Evolutionary conservation across 2,797 vertebrate species (phyloP).

Genomic region (Myoxocephalus aenaeus): DNA sequence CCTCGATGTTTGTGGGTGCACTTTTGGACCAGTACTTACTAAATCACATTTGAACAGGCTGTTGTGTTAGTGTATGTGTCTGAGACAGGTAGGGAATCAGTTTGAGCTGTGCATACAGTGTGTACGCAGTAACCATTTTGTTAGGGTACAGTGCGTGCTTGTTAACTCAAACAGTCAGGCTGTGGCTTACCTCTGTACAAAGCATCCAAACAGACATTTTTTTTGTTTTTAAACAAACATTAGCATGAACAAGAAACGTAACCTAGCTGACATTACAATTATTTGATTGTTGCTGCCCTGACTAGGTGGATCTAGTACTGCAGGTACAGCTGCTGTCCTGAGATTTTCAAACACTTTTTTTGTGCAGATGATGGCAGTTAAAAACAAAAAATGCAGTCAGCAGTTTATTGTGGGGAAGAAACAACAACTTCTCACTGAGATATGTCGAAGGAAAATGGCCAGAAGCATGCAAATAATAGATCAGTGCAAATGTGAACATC

Average conservation of each 20-base stretch:
- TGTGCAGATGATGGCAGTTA: conserved; percentile 18
- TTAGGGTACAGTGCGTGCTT: not conserved
- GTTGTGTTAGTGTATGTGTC: conserved; percentile 25
- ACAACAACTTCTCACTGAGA: conserved; percentile 35
- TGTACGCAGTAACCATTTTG: not conserved
- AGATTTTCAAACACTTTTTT: conserved; percentile 17
- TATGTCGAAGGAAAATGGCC: conserved; percentile 13
- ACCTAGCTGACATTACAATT: conserved; percentile 4
- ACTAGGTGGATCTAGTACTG: conserved; percentile 8
- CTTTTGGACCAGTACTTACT: conserved; percentile 47
- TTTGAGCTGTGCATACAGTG: not conserved
- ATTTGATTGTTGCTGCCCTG: conserved; percentile 7
- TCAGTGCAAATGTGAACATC: conserved; percentile 1
- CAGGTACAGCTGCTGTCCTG: conserved; percentile 24
- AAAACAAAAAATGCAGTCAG: conserved; percentile 18
- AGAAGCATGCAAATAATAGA: conserved; percentile 18
- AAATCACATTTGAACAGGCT: conserved; percentile 43
- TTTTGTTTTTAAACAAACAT: not conserved
- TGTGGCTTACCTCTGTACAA: not conserved
- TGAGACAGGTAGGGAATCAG: not conserved
- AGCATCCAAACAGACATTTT: not conserved
- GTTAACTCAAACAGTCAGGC: conserved; percentile 5
- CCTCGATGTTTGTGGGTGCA: conserved; percentile 33
- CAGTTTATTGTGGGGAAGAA: conserved; percentile 8
- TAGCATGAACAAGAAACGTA: not conserved